Evolutionary conservation across 2,888 invertebrate species (phyloP).

Genomic region (Elegia similella): DNA sequence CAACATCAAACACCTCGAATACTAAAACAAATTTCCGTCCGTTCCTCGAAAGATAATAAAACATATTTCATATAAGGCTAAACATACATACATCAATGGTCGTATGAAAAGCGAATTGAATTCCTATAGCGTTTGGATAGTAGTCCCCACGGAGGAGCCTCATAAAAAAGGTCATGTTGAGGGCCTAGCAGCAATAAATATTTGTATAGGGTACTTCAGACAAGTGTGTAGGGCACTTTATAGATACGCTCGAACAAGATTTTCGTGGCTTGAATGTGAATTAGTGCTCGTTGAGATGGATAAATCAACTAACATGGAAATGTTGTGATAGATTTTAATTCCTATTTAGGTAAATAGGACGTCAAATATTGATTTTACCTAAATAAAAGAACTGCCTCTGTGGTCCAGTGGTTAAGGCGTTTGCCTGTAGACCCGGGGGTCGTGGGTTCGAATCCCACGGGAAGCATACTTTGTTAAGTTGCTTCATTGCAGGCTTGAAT

Average conservation of each 20-base stretch:
- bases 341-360: background rate
- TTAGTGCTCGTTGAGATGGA: background rate
- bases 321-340: background rate
- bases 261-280: slow-evolving; percentile 11
- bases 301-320: background rate
- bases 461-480: too few relatives aligned
- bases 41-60: background rate
- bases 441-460: too few relatives aligned
- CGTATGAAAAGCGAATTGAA: slow-evolving; percentile 14
- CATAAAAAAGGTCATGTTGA: slow-evolving; percentile 23
- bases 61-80: background rate
- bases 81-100: background rate
- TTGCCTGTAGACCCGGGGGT: too few relatives aligned
- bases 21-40: background rate
- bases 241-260: slow-evolving; percentile 4
- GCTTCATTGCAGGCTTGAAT: too few relatives aligned
- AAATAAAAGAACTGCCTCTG: too few relatives aligned
- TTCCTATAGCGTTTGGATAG: slow-evolving; percentile 18
- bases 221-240: slow-evolving; percentile 12
- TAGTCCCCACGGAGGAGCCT: slow-evolving; percentile 12
- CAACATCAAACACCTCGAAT: background rate
- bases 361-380: too few relatives aligned
- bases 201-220: slow-evolving; percentile 22
- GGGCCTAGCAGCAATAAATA: slow-evolving; percentile 20
- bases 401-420: too few relatives aligned